phyloP scores from a whole-genome alignment of 2,888 invertebrate genomes.

The Melinaea menophilus region DNA sequence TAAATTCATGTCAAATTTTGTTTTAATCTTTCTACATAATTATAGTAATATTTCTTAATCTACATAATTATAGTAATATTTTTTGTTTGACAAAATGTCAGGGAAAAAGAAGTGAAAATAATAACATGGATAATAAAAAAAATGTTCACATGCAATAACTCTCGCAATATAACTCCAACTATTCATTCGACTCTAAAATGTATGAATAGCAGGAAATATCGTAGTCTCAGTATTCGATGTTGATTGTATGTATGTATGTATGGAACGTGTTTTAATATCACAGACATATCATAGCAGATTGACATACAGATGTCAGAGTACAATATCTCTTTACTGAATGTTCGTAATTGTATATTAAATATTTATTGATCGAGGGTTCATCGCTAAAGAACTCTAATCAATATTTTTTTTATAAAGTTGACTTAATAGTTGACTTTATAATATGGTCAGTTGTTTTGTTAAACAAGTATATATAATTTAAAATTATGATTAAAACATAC shows the following conservation, averaged over 20 bases:
- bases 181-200: constrained; percentile 21
- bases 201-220: constrained; percentile 28
- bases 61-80: not conserved
- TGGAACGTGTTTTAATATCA: constrained; percentile 32
- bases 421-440: too few relatives aligned
- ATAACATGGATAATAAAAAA: not conserved
- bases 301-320: constrained; percentile 23
- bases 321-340: constrained; percentile 17
- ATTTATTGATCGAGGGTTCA: too few relatives aligned
- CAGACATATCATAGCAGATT: constrained; percentile 29
- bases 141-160: not conserved
- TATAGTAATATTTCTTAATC: constrained; percentile 2
- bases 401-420: too few relatives aligned
- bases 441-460: too few relatives aligned
- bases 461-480: too few relatives aligned
- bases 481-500: too few relatives aligned
- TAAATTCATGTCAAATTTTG: too few relatives aligned
- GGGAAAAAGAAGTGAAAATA: too few relatives aligned
- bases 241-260: too few relatives aligned
- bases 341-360: not conserved
- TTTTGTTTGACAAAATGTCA: constrained; percentile 11
- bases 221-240: constrained; percentile 27
- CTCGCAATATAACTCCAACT: constrained; percentile 13
- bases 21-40: too few relatives aligned
- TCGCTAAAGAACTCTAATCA: too few relatives aligned